phyloP scores from a whole-genome alignment of 2,113 vertebrate genomes.

The Cheirogaleus medius region DNA sequence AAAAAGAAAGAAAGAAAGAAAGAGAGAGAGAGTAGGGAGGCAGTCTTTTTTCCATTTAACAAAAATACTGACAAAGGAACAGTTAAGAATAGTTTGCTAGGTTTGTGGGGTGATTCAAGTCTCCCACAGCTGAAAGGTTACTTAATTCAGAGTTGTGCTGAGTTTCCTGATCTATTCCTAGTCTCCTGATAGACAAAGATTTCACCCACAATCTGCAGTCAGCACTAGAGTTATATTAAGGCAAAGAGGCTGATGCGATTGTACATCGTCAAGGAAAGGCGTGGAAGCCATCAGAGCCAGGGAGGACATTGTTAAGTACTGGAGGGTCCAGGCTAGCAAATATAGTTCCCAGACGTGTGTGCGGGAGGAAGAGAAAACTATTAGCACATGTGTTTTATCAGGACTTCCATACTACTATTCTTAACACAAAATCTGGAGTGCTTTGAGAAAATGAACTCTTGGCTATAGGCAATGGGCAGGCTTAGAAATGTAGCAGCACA shows the following conservation, averaged over 20 bases:
- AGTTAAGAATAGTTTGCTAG: slow-evolving; percentile 68
- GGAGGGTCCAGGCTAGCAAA: neutral
- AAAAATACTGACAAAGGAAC: slow-evolving; percentile 45
- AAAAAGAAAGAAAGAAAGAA: neutral
- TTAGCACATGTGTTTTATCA: neutral
- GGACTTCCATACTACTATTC: neutral
- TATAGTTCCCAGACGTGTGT: neutral
- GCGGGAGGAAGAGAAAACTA: neutral
- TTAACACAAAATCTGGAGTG: neutral
- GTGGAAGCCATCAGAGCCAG: neutral
- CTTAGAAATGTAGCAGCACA: neutral
- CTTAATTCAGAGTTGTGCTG: slow-evolving; percentile 69
- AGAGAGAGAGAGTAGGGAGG: neutral
- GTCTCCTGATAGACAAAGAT: slow-evolving; percentile 70
- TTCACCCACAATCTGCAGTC: slow-evolving; percentile 73
- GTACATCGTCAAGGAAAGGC: neutral
- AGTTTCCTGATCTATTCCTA: slow-evolving; percentile 74
- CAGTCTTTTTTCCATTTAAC: neutral
- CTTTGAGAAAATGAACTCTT: slow-evolving; percentile 19
- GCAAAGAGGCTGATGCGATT: slow-evolving; percentile 1
- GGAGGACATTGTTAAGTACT: neutral
- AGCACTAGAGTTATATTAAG: slow-evolving; percentile 62
- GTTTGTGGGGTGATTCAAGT: slow-evolving; percentile 69
- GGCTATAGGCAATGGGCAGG: neutral
- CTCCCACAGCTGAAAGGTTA: slow-evolving; percentile 70